A percentile compares a stretch with the other conserved stretches of the same genome.
Evolutionary conservation across 2,797 vertebrate species (phyloP).

Genomic region (Cyclopterus lumpus): DNA sequence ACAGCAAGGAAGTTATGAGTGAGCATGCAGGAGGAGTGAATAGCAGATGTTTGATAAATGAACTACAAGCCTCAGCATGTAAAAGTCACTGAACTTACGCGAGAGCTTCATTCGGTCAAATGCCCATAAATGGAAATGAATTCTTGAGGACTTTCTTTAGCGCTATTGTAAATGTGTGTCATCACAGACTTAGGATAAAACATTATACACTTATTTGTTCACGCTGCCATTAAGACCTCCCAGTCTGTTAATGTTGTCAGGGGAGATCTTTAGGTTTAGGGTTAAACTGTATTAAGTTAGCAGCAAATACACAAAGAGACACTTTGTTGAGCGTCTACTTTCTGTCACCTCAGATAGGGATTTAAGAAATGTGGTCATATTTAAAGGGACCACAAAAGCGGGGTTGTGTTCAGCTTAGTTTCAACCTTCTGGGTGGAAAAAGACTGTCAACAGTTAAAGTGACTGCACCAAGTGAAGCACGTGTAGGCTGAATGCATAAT

Average conservation of each 20-base stretch:
- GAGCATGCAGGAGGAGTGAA: not conserved
- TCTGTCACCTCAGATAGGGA: constrained; percentile 11
- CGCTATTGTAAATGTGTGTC: not conserved
- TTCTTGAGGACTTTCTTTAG: not conserved
- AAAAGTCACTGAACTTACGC: not conserved
- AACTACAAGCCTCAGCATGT: not conserved
- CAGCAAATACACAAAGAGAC: constrained; percentile 29
- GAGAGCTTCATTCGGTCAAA: not conserved
- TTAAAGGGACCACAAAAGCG: constrained; percentile 5
- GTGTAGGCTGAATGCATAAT: not conserved
- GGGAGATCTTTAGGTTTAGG: constrained; percentile 14
- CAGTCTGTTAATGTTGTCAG: constrained; percentile 11
- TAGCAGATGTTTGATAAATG: not conserved
- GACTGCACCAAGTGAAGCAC: not conserved
- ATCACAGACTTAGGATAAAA: not conserved
- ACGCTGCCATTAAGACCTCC: constrained; percentile 5
- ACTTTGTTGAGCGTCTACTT: constrained; percentile 30
- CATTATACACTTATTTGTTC: constrained; percentile 25
- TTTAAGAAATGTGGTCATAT: constrained; percentile 23
- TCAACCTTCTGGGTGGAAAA: not conserved
- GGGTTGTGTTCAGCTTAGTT: not conserved
- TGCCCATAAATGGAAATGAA: not conserved
- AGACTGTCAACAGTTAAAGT: not conserved
- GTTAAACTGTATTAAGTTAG: constrained; percentile 31
- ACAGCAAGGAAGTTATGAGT: no score